Base-by-base conservation (phyloP, 2,797 vertebrate genomes). In the Sphenodon punctatus region DNA sequence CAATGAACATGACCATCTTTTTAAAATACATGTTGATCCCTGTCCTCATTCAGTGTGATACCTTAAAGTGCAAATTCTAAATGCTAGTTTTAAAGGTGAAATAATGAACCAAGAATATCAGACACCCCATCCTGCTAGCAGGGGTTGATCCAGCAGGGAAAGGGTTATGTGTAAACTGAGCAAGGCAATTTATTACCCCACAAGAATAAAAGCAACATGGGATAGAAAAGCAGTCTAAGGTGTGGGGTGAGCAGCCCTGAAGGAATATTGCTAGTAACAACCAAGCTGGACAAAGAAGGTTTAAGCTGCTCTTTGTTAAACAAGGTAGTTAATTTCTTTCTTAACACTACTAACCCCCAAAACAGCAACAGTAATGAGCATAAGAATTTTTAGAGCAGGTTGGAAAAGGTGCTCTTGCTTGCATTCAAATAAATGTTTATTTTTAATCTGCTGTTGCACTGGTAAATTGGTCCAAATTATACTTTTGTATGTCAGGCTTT, bases 21-120 rank as follows among this genome's bases (percentile, higher is more conserved):
- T 7, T 10, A 12, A 20, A 10, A 23, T 0, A 1, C 15, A 41
- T 1, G 1, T 5, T n/a, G 25, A 36, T 12, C 38, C 12, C 10
- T 3, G 11, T 14, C 6, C 10, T 61, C 25, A 3, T 9, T n/a
- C 25, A 51, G 20, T 13, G 25, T 0, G 45, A 0, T 25, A 39
- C 23, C 0, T 0, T 15, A 36, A 22, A n/a, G n/a, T n/a, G n/a
- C n/a, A n/a, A n/a, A n/a, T n/a, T n/a, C n/a, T n/a, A n/a, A n/a
- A n/a, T n/a, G n/a, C n/a, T n/a, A n/a, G n/a, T n/a, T n/a, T n/a
- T n/a, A n/a, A n/a, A n/a, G n/a, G n/a, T n/a, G n/a, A 30, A 51
- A 27, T 78, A 46, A 36, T 59, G 34, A 32, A 65, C 20, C 27
- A 1, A 0, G 1, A 1, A 4, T 7, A 36, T 23, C 27, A 73